These are phyloP conservation scores for Gobio gobio DNA, from an alignment of 2,113 vertebrate genomes.

Conservation along the genomic window DNA sequence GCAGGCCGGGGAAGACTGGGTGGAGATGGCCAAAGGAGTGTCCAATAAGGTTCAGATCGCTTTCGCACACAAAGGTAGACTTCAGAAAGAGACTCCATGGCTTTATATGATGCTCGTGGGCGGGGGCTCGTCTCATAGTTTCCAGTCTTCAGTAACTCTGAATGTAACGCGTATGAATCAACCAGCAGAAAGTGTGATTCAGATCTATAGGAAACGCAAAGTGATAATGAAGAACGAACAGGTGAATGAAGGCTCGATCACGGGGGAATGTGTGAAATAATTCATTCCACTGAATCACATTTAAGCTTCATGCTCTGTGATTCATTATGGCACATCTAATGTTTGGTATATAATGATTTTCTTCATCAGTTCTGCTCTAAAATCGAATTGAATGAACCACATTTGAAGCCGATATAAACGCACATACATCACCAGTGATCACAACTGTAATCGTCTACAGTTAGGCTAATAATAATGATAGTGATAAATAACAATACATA, in stretches of 20 bases:
- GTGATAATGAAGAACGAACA: background rate
- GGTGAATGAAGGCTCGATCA: background rate
- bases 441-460: too few species aligned
- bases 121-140: background rate
- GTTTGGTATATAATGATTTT: too few species aligned
- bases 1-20: conserved; percentile 78
- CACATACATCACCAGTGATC: too few species aligned
- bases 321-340: background rate
- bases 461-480: too few species aligned
- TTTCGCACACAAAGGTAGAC: conserved; percentile 81
- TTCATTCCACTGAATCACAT: background rate
- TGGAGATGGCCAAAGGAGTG: conserved; percentile 74
- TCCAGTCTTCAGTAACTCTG: background rate
- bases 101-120: background rate
- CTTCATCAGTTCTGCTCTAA: too few species aligned
- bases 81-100: background rate
- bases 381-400: too few species aligned
- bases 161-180: background rate
- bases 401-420: too few species aligned
- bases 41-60: conserved; percentile 84
- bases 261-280: background rate
- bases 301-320: background rate
- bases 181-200: background rate
- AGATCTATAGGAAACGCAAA: background rate
- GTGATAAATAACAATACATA: too few species aligned